Conservation (phyloP, 2,113 vertebrate genomes). For the Corythoichthys intestinalis region DNA sequence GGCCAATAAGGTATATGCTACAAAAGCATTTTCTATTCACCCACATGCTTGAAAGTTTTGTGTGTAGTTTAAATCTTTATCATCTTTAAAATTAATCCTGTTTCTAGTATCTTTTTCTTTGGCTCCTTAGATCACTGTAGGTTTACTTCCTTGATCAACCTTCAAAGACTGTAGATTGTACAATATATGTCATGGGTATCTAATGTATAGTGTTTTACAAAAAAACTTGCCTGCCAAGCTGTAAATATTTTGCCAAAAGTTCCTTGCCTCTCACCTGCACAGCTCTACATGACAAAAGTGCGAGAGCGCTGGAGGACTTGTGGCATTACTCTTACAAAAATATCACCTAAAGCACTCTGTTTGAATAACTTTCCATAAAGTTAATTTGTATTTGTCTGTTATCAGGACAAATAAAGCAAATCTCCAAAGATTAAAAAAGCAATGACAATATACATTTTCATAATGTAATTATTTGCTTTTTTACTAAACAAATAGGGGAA, state of each 20-base stretch:
- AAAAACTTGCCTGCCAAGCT: background rate
- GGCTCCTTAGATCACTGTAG: background rate
- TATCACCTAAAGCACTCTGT: background rate
- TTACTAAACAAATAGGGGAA: background rate
- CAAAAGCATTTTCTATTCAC: too few species aligned
- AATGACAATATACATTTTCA: background rate
- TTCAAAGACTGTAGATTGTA: too few species aligned
- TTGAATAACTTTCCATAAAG: background rate
- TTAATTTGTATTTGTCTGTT: background rate
- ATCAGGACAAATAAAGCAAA: background rate
- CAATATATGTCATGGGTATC: too few species aligned
- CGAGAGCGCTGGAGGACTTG: background rate
- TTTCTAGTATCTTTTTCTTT: background rate
- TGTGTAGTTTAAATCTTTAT: too few species aligned
- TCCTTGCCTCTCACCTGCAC: background rate
- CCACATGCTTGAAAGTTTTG: too few species aligned
- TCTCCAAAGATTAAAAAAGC: background rate
- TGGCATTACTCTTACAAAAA: background rate
- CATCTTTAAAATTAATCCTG: too few species aligned
- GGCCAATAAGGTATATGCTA: too few species aligned
- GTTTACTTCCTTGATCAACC: too few species aligned
- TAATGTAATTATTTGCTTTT: background rate
- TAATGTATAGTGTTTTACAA: background rate
- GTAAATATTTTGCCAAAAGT: background rate
- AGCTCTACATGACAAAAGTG: background rate